Conservation (phyloP, 1,140 invertebrate genomes). For the Panagrolaimus sp. region DNA sequence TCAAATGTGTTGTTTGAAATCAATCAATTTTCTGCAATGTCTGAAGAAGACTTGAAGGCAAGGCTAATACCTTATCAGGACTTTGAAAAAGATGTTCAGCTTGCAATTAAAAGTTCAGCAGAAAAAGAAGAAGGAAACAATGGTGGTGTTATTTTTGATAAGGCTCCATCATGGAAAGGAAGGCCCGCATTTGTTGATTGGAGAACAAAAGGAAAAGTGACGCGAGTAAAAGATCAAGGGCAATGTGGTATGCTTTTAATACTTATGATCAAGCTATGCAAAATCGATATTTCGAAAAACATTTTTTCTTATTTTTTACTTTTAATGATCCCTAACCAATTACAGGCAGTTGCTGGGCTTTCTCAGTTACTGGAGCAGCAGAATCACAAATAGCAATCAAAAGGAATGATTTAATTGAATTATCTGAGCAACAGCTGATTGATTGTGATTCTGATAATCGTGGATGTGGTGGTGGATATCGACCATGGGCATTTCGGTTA, state of each 20-base stretch:
- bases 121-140: no score
- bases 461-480: constrained; percentile 29
- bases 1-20: background rate
- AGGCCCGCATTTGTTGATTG: constrained; percentile 29
- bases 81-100: background rate
- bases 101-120: background rate
- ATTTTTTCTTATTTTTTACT: no score
- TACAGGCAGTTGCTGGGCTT: constrained; percentile 40
- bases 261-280: no score
- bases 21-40: constrained; percentile 2
- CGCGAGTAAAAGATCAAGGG: constrained; percentile 30
- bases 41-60: background rate
- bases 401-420: constrained; percentile 14
- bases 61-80: background rate
- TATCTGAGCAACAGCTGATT: constrained; percentile 39
- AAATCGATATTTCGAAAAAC: no score
- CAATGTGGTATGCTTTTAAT: no score
- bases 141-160: background rate
- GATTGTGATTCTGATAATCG: constrained; percentile 31
- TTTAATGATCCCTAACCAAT: no score
- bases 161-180: background rate
- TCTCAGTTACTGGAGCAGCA: constrained; percentile 25
- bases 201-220: constrained; percentile 22
- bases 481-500: constrained; percentile 31
- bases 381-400: constrained; percentile 28